Evolutionary conservation across 2,797 vertebrate species (phyloP), one percentile per base, ranked within the genome.

Genomic region (Steatocranus sp.): DNA sequence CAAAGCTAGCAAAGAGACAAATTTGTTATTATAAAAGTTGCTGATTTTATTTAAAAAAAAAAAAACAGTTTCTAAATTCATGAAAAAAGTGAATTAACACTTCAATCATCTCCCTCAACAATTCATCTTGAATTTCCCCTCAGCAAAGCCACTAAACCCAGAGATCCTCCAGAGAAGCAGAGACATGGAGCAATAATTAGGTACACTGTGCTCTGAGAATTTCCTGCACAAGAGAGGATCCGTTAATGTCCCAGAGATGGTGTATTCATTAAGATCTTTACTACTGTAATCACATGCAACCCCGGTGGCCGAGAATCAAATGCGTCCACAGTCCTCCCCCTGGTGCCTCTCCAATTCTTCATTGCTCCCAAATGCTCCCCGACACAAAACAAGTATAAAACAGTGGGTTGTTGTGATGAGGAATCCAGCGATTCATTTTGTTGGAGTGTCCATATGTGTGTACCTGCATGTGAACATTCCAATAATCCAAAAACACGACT

Each of bases 141-240:
- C 73, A 84, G 87, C 70, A 86, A 86, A 84, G 81, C 81, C 78
- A 82, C 75, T 48, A 51, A 91, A 92, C 70, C 75, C 50, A 6
- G 11, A 58, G 75, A 78, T 76, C 75, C 85, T 83, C 48, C 51
- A 30, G 38, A 83, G 85, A 87, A 77, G 83, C 79, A 61, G 73
- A 86, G 76, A 78, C 86, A 86, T 36, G 68, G 77, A 87, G 83
- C 80, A 86, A 80, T 94, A 91, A 94, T 93, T 91, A 91, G 86
- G 58, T 84, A 83, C 81, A 75, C 75, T 61, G 87, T 38, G 48
- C 81, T 79, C 81, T 34, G 88, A 90, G 81, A 83, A 76, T 84
- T 83, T 75, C 34, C 86, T 58, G 81, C 79, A 53, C 89, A n/a
- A 5, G 4, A 90, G 84, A 91, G 83, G 68, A 77, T 41, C 83